Conservation (phyloP, 2,113 vertebrate genomes). For the Sturnira hondurensis region DNA sequence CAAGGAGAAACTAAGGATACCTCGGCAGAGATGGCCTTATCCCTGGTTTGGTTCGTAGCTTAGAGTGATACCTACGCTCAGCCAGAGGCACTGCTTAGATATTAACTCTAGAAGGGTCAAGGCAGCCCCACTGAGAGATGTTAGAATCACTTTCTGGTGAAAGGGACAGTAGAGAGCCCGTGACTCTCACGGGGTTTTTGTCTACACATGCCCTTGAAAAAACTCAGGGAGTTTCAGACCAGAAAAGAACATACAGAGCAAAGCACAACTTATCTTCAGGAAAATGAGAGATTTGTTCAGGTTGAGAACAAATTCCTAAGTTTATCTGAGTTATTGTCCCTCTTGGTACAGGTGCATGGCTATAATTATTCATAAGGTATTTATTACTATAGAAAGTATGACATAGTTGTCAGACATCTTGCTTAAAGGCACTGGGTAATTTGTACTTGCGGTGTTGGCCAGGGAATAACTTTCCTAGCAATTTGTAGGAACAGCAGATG, state of each 20-base stretch:
- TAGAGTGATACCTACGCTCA: background rate
- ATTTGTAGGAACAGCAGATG: background rate
- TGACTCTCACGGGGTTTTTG: background rate
- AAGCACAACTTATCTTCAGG: background rate
- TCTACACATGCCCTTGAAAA: background rate
- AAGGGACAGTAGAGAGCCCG: background rate
- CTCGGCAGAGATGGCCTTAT: background rate
- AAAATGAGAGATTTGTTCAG: background rate
- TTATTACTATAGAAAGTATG: background rate
- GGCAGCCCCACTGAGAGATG: background rate
- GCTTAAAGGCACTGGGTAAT: background rate
- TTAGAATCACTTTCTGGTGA: background rate
- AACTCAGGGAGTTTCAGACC: background rate
- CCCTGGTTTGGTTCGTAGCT: background rate
- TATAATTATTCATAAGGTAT: background rate
- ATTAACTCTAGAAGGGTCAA: background rate
- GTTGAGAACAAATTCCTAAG: background rate
- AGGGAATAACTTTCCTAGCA: background rate
- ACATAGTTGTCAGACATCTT: background rate
- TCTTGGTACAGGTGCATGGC: background rate
- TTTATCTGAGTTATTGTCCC: background rate
- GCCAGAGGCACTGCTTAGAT: fast-evolving
- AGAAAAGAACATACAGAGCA: background rate
- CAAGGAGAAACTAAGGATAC: background rate
- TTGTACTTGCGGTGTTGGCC: background rate